Conservation (phyloP, 2,888 invertebrate species). For the Drosophila meridiana region DNA sequence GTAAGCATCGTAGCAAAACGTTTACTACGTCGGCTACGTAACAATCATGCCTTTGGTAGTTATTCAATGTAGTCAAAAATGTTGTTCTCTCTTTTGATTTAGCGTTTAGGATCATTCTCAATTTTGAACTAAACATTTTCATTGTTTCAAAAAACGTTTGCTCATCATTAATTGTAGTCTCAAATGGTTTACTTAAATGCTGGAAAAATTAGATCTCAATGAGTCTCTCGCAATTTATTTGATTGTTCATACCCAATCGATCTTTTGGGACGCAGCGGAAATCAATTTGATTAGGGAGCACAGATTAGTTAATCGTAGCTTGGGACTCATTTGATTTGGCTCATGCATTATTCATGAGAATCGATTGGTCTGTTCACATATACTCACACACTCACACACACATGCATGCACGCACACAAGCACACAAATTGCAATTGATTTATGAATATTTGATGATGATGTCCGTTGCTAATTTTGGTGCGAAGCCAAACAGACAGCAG, state of each 20-base stretch:
- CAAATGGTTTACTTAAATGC: neutral
- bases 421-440: constrained; percentile 46
- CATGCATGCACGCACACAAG: neutral
- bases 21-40: neutral
- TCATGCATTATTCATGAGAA: constrained; percentile 43
- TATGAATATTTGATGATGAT: constrained; percentile 56
- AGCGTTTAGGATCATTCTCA: neutral
- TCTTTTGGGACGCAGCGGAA: neutral
- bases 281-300: constrained; percentile 18
- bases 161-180: neutral
- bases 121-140: neutral
- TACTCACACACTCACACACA: constrained; percentile 1
- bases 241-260: neutral
- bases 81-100: neutral
- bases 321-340: constrained; percentile 34
- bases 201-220: neutral
- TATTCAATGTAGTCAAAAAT: too few species aligned
- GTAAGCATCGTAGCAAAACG: neutral
- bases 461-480: constrained; percentile 12
- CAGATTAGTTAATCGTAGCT: constrained; percentile 35
- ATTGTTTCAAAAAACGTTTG: neutral
- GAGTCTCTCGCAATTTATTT: neutral
- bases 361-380: constrained; percentile 28
- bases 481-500: neutral
- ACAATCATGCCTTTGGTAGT: neutral